A percentile compares a stretch with the other conserved stretches of the same genome.
Evolutionary conservation across 2,113 vertebrate genomes (phyloP).

Genomic region (Synodontis membranacea): DNA sequence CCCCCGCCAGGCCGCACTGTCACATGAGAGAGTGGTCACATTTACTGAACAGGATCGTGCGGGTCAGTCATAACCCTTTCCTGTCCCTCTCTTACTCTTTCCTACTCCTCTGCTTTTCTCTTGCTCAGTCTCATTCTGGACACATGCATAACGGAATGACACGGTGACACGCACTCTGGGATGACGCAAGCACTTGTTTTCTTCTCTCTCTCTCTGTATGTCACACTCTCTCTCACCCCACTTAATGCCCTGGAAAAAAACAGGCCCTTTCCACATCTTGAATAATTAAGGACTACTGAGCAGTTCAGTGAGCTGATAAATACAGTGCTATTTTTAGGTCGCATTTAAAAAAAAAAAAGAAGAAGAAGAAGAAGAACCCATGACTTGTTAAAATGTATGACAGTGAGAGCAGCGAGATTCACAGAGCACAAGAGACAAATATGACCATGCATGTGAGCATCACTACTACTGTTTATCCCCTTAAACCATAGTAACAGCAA

Average conservation of each 20-base stretch:
- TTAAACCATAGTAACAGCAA: conserved; percentile 9
- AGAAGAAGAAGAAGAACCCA: conserved; percentile 32
- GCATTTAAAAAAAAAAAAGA: conserved; percentile 44
- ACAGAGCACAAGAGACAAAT: not conserved
- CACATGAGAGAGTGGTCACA: conserved; percentile 31
- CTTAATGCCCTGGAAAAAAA: conserved; percentile 58
- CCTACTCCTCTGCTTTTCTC: not conserved
- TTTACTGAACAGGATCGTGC: not conserved
- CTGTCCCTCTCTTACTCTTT: not conserved
- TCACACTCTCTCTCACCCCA: conserved; percentile 18
- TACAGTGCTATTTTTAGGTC: conserved; percentile 63
- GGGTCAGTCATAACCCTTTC: conserved; percentile 17
- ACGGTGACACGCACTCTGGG: conserved; percentile 61
- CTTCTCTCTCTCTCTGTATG: conserved; percentile 55
- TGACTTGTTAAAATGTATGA: conserved; percentile 55
- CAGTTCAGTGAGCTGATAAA: conserved; percentile 66
- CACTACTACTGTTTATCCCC: not conserved
- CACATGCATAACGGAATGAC: conserved; percentile 53
- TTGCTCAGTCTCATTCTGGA: not conserved
- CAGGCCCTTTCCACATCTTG: conserved; percentile 64
- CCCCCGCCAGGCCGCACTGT: not conserved
- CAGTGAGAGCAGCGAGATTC: not conserved
- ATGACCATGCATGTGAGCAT: conserved; percentile 4
- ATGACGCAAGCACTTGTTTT: conserved; percentile 63
- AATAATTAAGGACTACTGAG: conserved; percentile 71